Conservation (phyloP, 1,140 invertebrate genomes). For the Cotesia vestalis region DNA sequence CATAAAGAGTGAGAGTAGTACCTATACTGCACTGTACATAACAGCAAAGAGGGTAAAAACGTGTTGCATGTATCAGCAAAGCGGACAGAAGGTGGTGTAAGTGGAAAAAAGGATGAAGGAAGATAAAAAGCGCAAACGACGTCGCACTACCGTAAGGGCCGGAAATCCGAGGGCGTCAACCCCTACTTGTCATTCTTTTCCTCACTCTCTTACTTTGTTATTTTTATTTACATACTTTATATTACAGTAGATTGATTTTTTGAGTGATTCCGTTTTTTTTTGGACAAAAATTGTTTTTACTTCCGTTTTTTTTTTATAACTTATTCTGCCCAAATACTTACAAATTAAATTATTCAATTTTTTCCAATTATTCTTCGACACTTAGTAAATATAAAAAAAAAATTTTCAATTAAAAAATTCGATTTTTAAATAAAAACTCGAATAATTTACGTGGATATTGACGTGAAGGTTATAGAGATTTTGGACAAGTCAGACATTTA, state of each 20-base stretch:
- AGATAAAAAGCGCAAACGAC: slow-evolving; percentile 28
- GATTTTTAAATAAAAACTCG: too few relatives aligned
- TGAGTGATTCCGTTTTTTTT: slow-evolving; percentile 47
- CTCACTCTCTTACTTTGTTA: slow-evolving; percentile 27
- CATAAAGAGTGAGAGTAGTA: slow-evolving; percentile 39
- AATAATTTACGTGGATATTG: too few relatives aligned
- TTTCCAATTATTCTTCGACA: too few relatives aligned
- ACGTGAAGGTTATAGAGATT: too few relatives aligned
- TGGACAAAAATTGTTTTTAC: neutral
- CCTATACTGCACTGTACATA: too few relatives aligned
- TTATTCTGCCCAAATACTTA: too few relatives aligned
- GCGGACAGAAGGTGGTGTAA: slow-evolving; percentile 39
- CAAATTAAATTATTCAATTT: too few relatives aligned
- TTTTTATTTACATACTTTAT: slow-evolving; percentile 57
- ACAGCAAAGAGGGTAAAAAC: slow-evolving; percentile 32
- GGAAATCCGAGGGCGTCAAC: slow-evolving; percentile 64
- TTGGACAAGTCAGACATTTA: slow-evolving; percentile 7
- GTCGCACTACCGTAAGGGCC: slow-evolving; percentile 47
- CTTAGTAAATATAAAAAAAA: too few relatives aligned
- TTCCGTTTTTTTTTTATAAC: too few relatives aligned
- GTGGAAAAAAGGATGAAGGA: slow-evolving; percentile 21
- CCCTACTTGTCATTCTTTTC: slow-evolving; percentile 43
- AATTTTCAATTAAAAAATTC: too few relatives aligned
- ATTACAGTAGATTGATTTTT: slow-evolving; percentile 58
- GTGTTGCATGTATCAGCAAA: slow-evolving; percentile 37